Base-by-base conservation (phyloP, 2,113 vertebrate genomes). In the Gadus macrocephalus region DNA sequence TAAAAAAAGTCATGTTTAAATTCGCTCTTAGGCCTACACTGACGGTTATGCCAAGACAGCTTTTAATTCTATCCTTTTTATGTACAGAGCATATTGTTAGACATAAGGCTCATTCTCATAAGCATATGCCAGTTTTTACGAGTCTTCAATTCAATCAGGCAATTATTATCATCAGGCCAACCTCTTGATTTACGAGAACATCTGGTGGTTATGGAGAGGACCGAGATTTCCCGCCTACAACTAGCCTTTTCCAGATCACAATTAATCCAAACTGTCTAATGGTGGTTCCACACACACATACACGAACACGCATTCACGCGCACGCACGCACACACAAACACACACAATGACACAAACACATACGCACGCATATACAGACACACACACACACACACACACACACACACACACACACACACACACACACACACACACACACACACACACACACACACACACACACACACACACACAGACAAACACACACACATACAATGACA, bases 151-250 rank as follows among this genome's bases (percentile, higher is more conserved):
- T 88, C 80, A 82, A 79, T 87, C 83, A 75, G 76, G 71, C 81
- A 85, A 78, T 88, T 88, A 85, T 87, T 89, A 89, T 82, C 81
- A 89, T 90, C 84, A 82, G 72, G 79, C 80, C 73, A 70, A 82
- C 75, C 78, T 85, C 77, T 81, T 85, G 86, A 90, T 89, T 87
- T 89, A 87, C 68, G 69, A 20, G 69, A 86, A 86, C 88, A 90
- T 90, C 88, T 91, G 89, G 66, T 73, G 72, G 64, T 70, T 75
- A 72, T 75, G 56, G 56, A 55, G 19, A 68, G 77, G 64, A 63
- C 61, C 70, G 66, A 68, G 42, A 58, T 70, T 49, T 71, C 63
- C 65, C 67, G 70, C 64, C 71, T 70, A 64, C 82, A 78, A 66
- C 75, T 75, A 67, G 38, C 76, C 68, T 82, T 49, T 80, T 85